Base-by-base conservation (phyloP, 2,113 vertebrate genomes). In the Syngnathus floridae region DNA sequence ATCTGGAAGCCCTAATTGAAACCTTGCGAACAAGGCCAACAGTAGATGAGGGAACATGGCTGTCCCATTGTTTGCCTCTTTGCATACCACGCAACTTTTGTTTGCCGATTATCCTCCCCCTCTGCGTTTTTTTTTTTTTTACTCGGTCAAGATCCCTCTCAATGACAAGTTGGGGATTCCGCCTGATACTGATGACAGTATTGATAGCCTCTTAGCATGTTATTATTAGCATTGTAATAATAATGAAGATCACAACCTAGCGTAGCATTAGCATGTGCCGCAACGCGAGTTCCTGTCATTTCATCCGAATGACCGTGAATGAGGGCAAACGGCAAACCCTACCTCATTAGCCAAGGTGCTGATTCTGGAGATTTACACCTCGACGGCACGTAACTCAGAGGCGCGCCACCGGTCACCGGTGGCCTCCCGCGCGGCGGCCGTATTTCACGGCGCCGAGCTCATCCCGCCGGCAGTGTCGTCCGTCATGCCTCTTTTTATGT, bases 1-100 rank as follows among this genome's bases (percentile, higher is more conserved):
- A 91, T 91, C 86, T 90, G 58, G 64, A 83, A 81, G 67, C 66
- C 82, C 81, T 90, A 91, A 90, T 90, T 90, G 89, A 91, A 90
- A 83, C 81, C 86, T 76, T 72, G 72, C 80, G 77, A 87, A 86
- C 83, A 87, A 83, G 86, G 77, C 79, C 77, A 76, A 73, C 67
- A 37, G 77, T 77, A 83, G 84, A 89, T 84, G 78, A 86, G 82
- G 77, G 79, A 82, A 85, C 87, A 84, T 74, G 80, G 73, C 76
- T 14, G 10, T 65, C 72, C 72, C 55, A 80, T 84, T 86, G 86
- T 89, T 51, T 84, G 38, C 62, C 35, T 64, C 46, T 63, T 62
- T 64, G 70, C 59, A 65, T 79, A 84, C 78, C 83, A 37, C 51
- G 64, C 76, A 67, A 70, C 85, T 67, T 76, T 63, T 64, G 72